phyloP scores from a whole-genome alignment of 1,140 invertebrate species.

The Drosophila pachea region DNA sequence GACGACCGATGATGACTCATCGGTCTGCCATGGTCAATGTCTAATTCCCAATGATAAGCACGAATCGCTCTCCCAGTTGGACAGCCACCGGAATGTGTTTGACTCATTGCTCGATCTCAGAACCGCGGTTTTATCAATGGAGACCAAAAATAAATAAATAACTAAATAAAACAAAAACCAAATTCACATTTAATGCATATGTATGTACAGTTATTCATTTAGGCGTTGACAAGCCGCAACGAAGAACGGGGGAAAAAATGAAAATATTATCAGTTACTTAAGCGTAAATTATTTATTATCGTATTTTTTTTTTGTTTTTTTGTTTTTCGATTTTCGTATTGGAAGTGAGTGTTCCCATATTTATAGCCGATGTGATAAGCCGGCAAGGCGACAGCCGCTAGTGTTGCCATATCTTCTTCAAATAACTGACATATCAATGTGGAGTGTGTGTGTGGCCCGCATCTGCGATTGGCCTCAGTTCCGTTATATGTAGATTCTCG shows the following conservation, averaged over 20 bases:
- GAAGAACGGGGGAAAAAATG: not conserved
- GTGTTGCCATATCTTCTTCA: conserved; percentile 23
- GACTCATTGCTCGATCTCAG: conserved; percentile 12
- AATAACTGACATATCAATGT: conserved; percentile 2
- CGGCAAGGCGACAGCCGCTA: conserved; percentile 21
- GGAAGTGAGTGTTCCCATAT: conserved; percentile 51
- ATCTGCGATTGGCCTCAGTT: conserved; percentile 10
- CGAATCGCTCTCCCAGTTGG: conserved; percentile 14
- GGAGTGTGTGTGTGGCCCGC: conserved; percentile 3
- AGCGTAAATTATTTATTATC: conserved; percentile 28
- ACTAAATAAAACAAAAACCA: not conserved
- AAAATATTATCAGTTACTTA: conserved; percentile 40
- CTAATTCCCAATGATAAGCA: conserved; percentile 48
- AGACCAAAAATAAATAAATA: not conserved
- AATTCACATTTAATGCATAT: conserved; percentile 18
- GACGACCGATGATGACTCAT: conserved; percentile 40
- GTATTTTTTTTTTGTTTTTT: conserved; percentile 7
- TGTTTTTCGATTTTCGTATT: conserved; percentile 45
- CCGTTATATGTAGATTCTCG: conserved; percentile 27
- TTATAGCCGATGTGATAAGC: conserved; percentile 54
- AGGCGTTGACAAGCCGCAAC: conserved; percentile 3
- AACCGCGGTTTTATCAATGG: conserved; percentile 10
- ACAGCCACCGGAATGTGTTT: conserved; percentile 1
- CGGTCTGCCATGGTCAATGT: conserved; percentile 32
- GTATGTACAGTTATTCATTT: not conserved